Conservation (phyloP, 1,140 invertebrate genomes). For the Andricus grossulariae region DNA sequence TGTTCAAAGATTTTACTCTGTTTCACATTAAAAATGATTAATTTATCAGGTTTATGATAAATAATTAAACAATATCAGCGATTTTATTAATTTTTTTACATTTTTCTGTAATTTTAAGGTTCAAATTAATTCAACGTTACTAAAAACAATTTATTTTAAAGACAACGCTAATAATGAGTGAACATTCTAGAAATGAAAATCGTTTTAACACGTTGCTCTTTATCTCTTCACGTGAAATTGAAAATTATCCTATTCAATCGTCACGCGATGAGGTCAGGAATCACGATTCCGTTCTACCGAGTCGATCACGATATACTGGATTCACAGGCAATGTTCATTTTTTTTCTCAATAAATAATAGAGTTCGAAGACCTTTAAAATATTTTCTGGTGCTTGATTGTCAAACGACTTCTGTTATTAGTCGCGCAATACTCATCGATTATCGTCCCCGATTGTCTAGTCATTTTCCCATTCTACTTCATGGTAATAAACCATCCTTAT, state of each 20-base stretch:
- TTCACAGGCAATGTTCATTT: constrained; percentile 10
- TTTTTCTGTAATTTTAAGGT: too few species aligned
- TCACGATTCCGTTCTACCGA: neutral
- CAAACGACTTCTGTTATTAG: neutral
- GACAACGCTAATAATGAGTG: too few species aligned
- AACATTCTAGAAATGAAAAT: too few species aligned
- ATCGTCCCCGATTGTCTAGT: neutral
- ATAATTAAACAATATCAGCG: too few species aligned
- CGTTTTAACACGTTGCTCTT: too few species aligned
- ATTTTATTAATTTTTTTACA: too few species aligned
- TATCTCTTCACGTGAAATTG: neutral
- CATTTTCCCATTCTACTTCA: neutral
- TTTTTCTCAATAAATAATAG: neutral
- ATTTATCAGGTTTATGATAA: too few species aligned
- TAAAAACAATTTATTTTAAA: too few species aligned
- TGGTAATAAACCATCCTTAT: neutral
- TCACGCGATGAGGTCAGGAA: constrained; percentile 15
- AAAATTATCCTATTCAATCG: neutral
- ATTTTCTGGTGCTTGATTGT: neutral
- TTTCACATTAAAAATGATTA: too few species aligned
- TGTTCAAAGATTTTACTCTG: too few species aligned
- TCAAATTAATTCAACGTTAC: too few species aligned
- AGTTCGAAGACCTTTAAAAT: constrained; percentile 9
- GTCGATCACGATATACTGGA: neutral
- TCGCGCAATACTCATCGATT: constrained; percentile 6